Evolutionary conservation across 1,140 invertebrate genomes (phyloP).

Genomic region (Drosophila lini): DNA sequence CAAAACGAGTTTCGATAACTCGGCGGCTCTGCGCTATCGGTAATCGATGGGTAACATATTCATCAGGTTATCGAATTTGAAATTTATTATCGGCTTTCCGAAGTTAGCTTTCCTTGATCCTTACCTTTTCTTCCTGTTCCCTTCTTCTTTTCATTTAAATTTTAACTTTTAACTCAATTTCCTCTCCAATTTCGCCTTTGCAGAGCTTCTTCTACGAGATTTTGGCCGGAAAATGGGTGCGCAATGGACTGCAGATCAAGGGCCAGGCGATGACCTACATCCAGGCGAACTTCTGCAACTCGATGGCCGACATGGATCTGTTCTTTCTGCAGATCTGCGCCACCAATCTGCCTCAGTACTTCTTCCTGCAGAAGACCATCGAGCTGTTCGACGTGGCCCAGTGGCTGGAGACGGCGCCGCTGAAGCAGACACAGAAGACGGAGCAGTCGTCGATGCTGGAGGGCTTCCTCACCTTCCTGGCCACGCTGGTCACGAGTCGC

Average conservation of each 20-base stretch:
- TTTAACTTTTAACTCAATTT: neutral
- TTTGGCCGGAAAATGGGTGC: conserved; percentile 96
- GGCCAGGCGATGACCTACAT: conserved; percentile 99
- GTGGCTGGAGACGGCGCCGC: conserved; percentile 92
- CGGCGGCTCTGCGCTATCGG: neutral
- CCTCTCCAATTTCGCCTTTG: conserved; percentile 51
- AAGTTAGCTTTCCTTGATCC: too few relatives aligned
- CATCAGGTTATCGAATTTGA: too few relatives aligned
- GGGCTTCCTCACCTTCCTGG: conserved; percentile 95
- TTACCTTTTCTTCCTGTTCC: too few relatives aligned
- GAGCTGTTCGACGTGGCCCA: conserved; percentile 94
- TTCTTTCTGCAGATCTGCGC: conserved; percentile 97
- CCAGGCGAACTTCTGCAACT: conserved; percentile 99
- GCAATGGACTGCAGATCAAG: conserved; percentile 98
- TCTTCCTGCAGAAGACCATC: conserved; percentile 94
- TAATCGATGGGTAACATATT: conserved; percentile 18
- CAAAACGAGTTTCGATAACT: conserved; percentile 30
- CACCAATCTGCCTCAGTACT: conserved; percentile 92
- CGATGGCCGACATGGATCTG: conserved; percentile 98
- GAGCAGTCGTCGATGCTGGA: conserved; percentile 97
- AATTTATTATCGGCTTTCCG: too few relatives aligned
- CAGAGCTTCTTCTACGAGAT: conserved; percentile 98
- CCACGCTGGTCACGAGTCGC: conserved; percentile 94
- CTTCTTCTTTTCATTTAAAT: neutral
- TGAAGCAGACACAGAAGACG: conserved; percentile 88